Percentiles rank a stretch among this genome's conserved stretches.
These are phyloP conservation scores for Pseudomyrmex sp. DNA, from an alignment of 1,140 invertebrate genomes.

Conservation along the genomic window DNA sequence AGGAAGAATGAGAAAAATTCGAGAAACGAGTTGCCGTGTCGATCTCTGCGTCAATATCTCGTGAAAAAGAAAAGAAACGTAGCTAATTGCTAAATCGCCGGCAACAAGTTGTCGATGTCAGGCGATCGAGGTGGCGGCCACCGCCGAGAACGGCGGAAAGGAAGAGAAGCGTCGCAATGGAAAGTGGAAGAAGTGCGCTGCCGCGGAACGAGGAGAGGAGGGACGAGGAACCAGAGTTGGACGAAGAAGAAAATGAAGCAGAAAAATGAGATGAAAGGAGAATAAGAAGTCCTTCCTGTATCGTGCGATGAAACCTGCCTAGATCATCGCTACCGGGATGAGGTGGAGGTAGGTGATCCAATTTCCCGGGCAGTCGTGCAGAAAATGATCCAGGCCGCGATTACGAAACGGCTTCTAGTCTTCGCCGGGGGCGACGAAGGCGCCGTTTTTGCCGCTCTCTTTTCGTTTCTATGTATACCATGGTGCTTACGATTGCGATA, in stretches of 20 bases:
- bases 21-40: constrained; percentile 32
- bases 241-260: constrained; percentile 43
- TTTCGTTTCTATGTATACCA: constrained; percentile 76
- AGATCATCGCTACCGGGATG: constrained; percentile 82
- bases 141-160: constrained; percentile 7
- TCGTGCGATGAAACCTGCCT: constrained; percentile 74
- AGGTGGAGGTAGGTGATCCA: constrained; percentile 84
- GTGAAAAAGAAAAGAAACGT: constrained; percentile 8
- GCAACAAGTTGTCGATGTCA: constrained; percentile 75
- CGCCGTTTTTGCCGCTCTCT: constrained; percentile 76
- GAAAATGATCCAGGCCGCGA: constrained; percentile 84
- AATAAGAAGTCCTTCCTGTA: constrained; percentile 80
- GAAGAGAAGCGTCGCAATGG: constrained; percentile 33
- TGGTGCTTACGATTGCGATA: constrained; percentile 74
- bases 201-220: constrained; percentile 23
- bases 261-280: constrained; percentile 53
- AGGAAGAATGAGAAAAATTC: constrained; percentile 13
- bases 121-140: constrained; percentile 19
- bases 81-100: constrained; percentile 84
- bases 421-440: constrained; percentile 79
- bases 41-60: constrained; percentile 34
- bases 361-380: constrained; percentile 85
- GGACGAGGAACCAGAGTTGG: constrained; percentile 27
- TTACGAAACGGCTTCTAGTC: constrained; percentile 85
- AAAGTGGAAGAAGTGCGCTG: constrained; percentile 56